Evolutionary conservation across 2,113 vertebrate species (phyloP).

Genomic region (Xyrauchen texanus): DNA sequence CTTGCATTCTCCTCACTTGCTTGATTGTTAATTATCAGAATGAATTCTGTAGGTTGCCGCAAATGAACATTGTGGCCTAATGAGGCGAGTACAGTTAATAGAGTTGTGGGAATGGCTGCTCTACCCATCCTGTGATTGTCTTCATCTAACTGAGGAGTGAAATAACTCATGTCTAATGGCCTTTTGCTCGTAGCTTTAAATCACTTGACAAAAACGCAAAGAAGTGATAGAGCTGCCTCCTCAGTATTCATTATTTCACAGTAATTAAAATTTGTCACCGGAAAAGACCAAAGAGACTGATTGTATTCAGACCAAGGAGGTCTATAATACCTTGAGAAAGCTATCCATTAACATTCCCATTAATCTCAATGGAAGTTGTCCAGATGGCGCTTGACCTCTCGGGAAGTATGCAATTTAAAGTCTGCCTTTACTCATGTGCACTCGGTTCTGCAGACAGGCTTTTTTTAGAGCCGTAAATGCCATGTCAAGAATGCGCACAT

Average conservation of each 20-base stretch:
- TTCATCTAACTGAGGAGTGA: constrained; percentile 17
- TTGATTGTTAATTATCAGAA: constrained; percentile 48
- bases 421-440: too few species aligned
- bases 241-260: constrained; percentile 15
- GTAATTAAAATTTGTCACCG: constrained; percentile 3
- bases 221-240: not conserved
- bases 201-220: constrained; percentile 8
- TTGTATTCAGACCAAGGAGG: not conserved
- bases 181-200: constrained; percentile 5
- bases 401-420: too few species aligned
- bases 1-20: not conserved
- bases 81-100: constrained; percentile 38
- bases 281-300: not conserved
- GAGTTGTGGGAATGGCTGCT: constrained; percentile 28
- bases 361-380: too few species aligned
- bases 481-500: too few species aligned
- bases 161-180: constrained; percentile 32
- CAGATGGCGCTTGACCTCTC: too few species aligned
- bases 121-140: constrained; percentile 21
- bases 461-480: too few species aligned
- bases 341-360: too few species aligned
- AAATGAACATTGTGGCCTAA: constrained; percentile 34
- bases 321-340: too few species aligned
- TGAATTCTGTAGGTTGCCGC: constrained; percentile 25
- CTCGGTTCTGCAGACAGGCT: too few species aligned